phyloP scores from a whole-genome alignment of 2,113 vertebrate genomes.

The Etia nguti region DNA sequence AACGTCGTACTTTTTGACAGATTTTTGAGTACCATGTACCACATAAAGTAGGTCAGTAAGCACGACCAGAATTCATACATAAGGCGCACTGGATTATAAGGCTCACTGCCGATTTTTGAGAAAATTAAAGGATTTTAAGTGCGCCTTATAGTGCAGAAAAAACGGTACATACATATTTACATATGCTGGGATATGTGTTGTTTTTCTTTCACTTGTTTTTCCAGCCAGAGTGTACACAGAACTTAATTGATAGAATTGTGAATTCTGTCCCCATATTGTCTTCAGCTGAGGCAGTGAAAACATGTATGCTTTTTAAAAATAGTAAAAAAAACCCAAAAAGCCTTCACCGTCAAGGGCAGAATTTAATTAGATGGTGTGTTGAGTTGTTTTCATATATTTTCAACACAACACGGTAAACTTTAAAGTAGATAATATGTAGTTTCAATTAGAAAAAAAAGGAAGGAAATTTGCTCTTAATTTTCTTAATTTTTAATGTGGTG shows the following conservation, averaged over 20 bases:
- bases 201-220: not conserved
- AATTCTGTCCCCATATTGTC: not conserved
- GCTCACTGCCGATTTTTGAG: too few species aligned
- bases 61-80: too few species aligned
- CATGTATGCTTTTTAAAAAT: not conserved
- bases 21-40: too few species aligned
- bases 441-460: not conserved
- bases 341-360: not conserved
- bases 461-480: not conserved
- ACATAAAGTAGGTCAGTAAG: too few species aligned
- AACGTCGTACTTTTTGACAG: too few species aligned
- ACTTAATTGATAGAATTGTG: not conserved
- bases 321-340: rapidly evolving
- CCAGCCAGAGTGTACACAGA: not conserved
- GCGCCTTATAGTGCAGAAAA: too few species aligned
- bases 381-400: not conserved
- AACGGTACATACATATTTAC: not conserved
- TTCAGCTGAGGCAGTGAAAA: not conserved
- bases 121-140: too few species aligned
- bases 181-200: too few species aligned
- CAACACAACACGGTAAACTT: not conserved
- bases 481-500: not conserved
- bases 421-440: not conserved
- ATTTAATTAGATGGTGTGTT: not conserved
- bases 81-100: too few species aligned